These are phyloP conservation scores for Plagiodera versicolora DNA, from an alignment of 2,888 invertebrate genomes.

Conservation along the genomic window DNA sequence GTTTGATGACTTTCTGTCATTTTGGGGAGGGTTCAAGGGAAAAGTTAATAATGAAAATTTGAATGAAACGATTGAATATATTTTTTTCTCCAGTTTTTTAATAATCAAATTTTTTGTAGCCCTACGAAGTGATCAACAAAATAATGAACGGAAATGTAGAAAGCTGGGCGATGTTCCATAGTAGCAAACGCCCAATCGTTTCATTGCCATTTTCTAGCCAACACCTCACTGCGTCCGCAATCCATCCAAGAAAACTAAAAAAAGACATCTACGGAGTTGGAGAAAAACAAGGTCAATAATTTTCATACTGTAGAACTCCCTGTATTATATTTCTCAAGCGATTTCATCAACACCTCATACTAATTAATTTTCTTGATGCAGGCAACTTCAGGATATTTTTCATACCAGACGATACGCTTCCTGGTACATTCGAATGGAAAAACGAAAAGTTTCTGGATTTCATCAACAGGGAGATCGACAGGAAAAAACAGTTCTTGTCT, in stretches of 20 bases:
- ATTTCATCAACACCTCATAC: too few relatives aligned
- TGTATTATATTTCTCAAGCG: too few relatives aligned
- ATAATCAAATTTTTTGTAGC: conserved; percentile 22
- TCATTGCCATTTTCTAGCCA: conserved; percentile 36
- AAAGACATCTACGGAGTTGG: conserved; percentile 68
- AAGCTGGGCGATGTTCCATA: conserved; percentile 76
- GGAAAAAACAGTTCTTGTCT: conserved; percentile 57
- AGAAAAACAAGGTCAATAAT: conserved; percentile 59
- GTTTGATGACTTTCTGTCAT: too few relatives aligned
- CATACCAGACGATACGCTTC: conserved; percentile 54
- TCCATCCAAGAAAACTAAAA: conserved; percentile 47
- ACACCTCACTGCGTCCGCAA: conserved; percentile 34
- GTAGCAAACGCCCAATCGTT: conserved; percentile 61
- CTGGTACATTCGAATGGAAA: conserved; percentile 37
- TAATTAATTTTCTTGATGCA: conserved; percentile 9
- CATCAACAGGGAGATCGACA: conserved; percentile 59
- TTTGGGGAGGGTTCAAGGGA: too few relatives aligned
- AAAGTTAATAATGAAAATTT: too few relatives aligned
- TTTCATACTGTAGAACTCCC: too few relatives aligned
- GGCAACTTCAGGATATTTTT: conserved; percentile 68
- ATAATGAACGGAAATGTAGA: conserved; percentile 54
- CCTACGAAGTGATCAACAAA: conserved; percentile 30
- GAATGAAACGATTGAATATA: too few relatives aligned
- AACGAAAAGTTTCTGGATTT: conserved; percentile 52
- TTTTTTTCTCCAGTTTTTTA: too few relatives aligned